Evolutionary conservation across 2,888 invertebrate genomes (phyloP), one percentile per base, ranked within the genome.

Genomic region (Drosophila pseudotakahashii): DNA sequence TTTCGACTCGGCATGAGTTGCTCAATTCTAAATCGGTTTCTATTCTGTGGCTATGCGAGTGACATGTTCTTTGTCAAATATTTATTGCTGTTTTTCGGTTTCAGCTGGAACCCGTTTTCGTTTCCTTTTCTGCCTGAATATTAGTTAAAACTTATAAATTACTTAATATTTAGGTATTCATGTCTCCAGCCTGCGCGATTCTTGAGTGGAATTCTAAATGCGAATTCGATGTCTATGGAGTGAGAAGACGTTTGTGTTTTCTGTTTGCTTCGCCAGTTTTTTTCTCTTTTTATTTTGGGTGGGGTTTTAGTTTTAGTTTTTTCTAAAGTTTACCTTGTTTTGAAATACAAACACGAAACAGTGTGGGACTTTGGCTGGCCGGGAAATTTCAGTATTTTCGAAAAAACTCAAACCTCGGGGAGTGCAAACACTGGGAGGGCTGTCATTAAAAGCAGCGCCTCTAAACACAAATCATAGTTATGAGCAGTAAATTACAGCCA

Each of bases 161-260:
- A 69, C 67, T 71, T 52, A 76, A 76, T 60, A 76, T 74, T 81
- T 76, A 74, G 76, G 76, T 69, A 84, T 81, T 73, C 77, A 73
- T 67, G 70, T 48, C 66, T 60, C 45, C 42, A 61, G 55, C 30
- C 26, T 30, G 52, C 9, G 37, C 44, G 67, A 16, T 53, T 47
- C 51, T 64, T 60, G 51, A 44, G 16, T 45, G 45, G 86, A 85
- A 82, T 71, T 60, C 70, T 50, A 57, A 68, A 57, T 48, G 42
- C 23, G 50, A 48, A 73, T 58, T 47, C 53, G 73, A 80, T 71
- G 60, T 70, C 36, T 45, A 58, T 73, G 59, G 59, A 63, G 50
- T 26, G 26, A 26, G 47, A 67, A 71, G 60, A 52, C 54, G 48
- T 32, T 32, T 48, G 9, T 42, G 41, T 59, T 51, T 48, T 39